These are phyloP conservation scores for Bombus superbus DNA, from an alignment of 1,140 invertebrate species.

Conservation along the genomic window DNA sequence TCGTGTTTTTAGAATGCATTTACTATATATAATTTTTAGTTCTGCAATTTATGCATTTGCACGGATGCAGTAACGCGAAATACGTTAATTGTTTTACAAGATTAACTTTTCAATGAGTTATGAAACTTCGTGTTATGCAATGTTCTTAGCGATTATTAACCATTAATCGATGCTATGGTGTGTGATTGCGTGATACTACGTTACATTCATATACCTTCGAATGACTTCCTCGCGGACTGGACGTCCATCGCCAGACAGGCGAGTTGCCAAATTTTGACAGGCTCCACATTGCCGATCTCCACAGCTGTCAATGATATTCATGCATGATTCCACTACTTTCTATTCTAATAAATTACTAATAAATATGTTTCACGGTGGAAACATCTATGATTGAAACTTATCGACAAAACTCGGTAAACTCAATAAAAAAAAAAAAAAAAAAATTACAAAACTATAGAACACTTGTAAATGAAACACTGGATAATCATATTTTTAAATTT, in stretches of 20 bases:
- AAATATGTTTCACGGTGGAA: slow-evolving; percentile 18
- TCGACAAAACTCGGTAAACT: neutral
- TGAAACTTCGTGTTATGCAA: neutral
- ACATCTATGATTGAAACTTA: neutral
- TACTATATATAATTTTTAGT: neutral
- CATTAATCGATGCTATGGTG: slow-evolving; percentile 33
- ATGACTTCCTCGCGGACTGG: slow-evolving; percentile 79
- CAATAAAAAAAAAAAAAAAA: neutral
- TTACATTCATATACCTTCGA: slow-evolving; percentile 77
- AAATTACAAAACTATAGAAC: neutral
- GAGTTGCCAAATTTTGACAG: slow-evolving; percentile 81
- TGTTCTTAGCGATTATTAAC: slow-evolving; percentile 30
- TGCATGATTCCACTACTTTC: slow-evolving; percentile 76
- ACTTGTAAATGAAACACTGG: neutral
- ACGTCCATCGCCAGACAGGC: slow-evolving; percentile 80
- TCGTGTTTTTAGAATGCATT: slow-evolving; percentile 5
- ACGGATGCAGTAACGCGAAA: neutral
- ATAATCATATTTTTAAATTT: neutral
- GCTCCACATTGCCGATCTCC: slow-evolving; percentile 80
- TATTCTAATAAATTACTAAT: slow-evolving; percentile 56
- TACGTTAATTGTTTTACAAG: neutral
- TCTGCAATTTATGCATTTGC: neutral
- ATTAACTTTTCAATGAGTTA: neutral
- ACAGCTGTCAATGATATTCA: slow-evolving; percentile 80
- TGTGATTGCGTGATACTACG: slow-evolving; percentile 64